Base-by-base conservation (phyloP, 2,797 vertebrate genomes). In the Natrix natrix region DNA sequence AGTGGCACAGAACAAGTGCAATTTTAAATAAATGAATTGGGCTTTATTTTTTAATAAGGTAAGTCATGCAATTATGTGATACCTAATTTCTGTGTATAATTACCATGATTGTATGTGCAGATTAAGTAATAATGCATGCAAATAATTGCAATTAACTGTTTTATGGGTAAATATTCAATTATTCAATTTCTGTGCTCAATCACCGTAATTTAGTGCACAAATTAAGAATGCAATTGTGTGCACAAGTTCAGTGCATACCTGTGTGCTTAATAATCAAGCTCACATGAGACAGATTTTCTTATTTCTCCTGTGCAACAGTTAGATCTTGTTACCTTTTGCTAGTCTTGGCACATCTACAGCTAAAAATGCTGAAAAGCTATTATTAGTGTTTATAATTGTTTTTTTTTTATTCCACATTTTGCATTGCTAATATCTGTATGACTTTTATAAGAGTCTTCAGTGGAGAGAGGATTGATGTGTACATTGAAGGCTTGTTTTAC, bases 121-220 rank as follows among this genome's bases (percentile, higher is more conserved):
- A 97, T 97, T 95, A 96, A 96, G 96, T 95, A 96, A 97, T 97
- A 97, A 97, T 93, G 61, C 95, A 96, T 96, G 96, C 97, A 97
- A 96, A 97, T 97, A 97, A 97, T 97, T 95, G 94, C 96, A 97
- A 97, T 97, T 96, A 96, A 96, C 96, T 96, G 94, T 97, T 97
- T 96, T 95, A 96, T 96, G 96, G 96, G 86, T 96, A 97, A 96
- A 97, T 97, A 96, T 97, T 97, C 97, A 97, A 97, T 97, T 97
- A 97, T 97, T 97, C 96, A 97, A 97, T 97, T 97, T 92, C 96
- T 95, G 97, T 95, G 95, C 96, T 97, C 97, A 97, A 97, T 97
- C 94, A 94, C 93, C 95, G 96, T 97, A 96, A 97, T 95, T 96
- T 96, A 95, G 95, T 96, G 96, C 97, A 96, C 96, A 97, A 97